Percentiles rank a stretch among this genome's conserved stretches.
phyloP scores from a whole-genome alignment of 1,140 invertebrate species.

The Triops cancriformis region DNA sequence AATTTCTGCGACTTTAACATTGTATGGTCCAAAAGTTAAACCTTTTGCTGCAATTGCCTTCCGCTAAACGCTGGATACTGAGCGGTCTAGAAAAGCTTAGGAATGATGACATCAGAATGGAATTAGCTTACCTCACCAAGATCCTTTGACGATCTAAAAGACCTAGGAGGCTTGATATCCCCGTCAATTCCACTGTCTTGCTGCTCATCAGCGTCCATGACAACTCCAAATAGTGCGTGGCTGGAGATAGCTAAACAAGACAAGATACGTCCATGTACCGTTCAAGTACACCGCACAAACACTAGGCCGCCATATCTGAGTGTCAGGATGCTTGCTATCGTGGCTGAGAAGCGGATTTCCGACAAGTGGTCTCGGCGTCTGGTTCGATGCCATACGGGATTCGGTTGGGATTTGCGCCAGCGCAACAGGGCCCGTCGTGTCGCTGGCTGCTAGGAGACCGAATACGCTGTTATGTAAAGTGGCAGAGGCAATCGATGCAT shows the following conservation, averaged over 20 bases:
- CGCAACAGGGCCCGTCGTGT: not conserved
- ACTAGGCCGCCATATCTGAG: not conserved
- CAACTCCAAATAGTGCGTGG: not conserved
- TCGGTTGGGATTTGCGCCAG: not conserved
- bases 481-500: too few relatives aligned
- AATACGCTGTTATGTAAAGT: too few relatives aligned
- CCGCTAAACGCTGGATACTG: too few relatives aligned
- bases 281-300: not conserved
- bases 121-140: not conserved
- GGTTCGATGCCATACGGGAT: not conserved
- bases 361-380: not conserved
- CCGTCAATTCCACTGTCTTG: not conserved
- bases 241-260: not conserved
- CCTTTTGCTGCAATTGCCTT: too few relatives aligned
- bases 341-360: conserved; percentile 1
- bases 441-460: not conserved
- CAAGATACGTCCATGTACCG: too few relatives aligned
- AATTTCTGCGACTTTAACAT: not conserved
- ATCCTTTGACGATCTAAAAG: not conserved
- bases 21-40: too few relatives aligned
- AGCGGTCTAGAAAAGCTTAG: too few relatives aligned
- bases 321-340: not conserved
- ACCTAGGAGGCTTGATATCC: not conserved
- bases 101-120: not conserved
- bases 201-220: not conserved